A percentile compares a stretch with the other conserved stretches of the same genome.
phyloP scores from a whole-genome alignment of 2,113 vertebrate genomes.

The Rhizomys pruinosus region DNA sequence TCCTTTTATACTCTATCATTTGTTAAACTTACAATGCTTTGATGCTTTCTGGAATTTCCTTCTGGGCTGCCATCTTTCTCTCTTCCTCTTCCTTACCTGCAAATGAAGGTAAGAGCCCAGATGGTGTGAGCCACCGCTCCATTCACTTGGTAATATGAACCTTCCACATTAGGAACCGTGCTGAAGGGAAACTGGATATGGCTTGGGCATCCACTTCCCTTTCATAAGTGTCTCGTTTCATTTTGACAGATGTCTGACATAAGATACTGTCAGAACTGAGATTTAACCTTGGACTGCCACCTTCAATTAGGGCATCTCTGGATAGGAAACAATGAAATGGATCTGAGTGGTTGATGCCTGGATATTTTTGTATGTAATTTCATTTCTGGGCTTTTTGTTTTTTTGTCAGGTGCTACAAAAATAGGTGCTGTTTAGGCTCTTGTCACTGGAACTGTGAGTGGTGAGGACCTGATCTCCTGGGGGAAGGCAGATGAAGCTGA shows the following conservation, averaged over 20 bases:
- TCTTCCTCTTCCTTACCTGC: background rate
- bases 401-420: background rate
- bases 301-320: conserved; percentile 77
- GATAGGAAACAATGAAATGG: conserved; percentile 75
- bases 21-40: background rate
- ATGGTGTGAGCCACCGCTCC: conserved; percentile 39
- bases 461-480: conserved; percentile 44
- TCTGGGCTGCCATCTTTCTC: background rate
- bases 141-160: conserved; percentile 53
- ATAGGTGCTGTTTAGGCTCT: conserved; percentile 41
- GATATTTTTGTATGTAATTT: conserved; percentile 70
- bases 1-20: background rate
- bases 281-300: conserved; percentile 82
- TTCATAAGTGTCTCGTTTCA: conserved; percentile 79
- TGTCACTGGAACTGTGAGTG: conserved; percentile 40
- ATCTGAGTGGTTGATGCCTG: conserved; percentile 65
- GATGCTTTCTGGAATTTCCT: background rate
- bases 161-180: conserved; percentile 67
- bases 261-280: conserved; percentile 76
- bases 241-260: conserved; percentile 83
- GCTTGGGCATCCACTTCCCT: conserved; percentile 80
- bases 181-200: conserved; percentile 72
- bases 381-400: conserved; percentile 39
- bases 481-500: conserved; percentile 47
- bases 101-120: background rate